A percentile compares a stretch with the other conserved stretches of the same genome.
phyloP scores from a whole-genome alignment of 1,140 invertebrate genomes.

The Lanistes nyassanus region DNA sequence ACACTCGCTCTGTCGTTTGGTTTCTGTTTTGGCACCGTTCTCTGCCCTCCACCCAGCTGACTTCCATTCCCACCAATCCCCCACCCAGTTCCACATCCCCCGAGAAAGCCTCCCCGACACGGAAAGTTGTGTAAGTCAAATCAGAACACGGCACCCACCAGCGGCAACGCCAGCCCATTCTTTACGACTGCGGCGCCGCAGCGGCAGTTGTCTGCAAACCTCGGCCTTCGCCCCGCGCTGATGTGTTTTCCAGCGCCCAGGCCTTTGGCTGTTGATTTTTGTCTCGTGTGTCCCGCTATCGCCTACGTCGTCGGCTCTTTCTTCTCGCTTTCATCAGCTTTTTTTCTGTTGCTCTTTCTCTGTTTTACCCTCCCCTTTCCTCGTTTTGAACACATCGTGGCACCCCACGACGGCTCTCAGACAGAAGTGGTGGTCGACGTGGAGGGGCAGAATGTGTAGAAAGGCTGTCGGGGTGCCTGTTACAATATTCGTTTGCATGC shows the following conservation, averaged over 20 bases:
- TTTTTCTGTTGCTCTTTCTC: neutral
- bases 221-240: too few species aligned
- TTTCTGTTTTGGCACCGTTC: neutral
- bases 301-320: neutral
- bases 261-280: too few species aligned
- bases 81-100: neutral
- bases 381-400: neutral
- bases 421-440: neutral
- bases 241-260: too few species aligned
- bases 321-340: too few species aligned
- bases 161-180: too few species aligned
- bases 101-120: too few species aligned
- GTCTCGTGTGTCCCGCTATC: too few species aligned
- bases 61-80: neutral
- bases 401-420: neutral
- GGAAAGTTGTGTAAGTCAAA: too few species aligned
- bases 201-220: too few species aligned
- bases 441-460: neutral
- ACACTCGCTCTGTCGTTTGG: constrained; percentile 3
- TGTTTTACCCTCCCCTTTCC: neutral
- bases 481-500: neutral
- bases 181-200: too few species aligned
- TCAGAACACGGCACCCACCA: too few species aligned
- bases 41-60: neutral
- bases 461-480: neutral